Base-by-base conservation (phyloP, 2,113 vertebrate genomes). In the Tinamus guttatus region DNA sequence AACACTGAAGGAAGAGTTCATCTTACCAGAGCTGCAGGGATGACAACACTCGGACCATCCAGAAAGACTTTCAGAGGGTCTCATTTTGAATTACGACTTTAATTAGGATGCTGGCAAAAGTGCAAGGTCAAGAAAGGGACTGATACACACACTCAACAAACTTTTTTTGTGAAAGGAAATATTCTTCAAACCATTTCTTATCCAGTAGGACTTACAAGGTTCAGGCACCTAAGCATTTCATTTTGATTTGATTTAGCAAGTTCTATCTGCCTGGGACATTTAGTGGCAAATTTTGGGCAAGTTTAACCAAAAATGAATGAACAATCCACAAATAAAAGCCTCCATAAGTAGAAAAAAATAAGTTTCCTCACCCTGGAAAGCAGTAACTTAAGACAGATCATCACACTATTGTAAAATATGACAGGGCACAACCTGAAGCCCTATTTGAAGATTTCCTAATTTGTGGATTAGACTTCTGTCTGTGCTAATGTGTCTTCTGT, bases 141-240 rank as follows among this genome's bases (percentile, higher is more conserved):
- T 30, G 75, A n/a, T 62, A 77, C 3, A 13, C 27, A 51, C n/a
- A 25, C n/a, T 18, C 63, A 74, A 87, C 63, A 69, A 87, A 30
- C 28, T 7, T 4, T 43, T 30, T 43, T 81, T 81, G 52, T 78
- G 8, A 18, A 76, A 52, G 45, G 56, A 85, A 49, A 89, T 49
- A 45, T 9, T 64, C 43, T 73, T 69, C 49, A 89, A 93, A 93
- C 87, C 70, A 95, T 83, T 93, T 87, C 82, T 95, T 78, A 90
- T 77, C 10, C 11, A 62, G 47, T 9, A 34, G 36, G 22, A 85
- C 43, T 79, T 89, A 65, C 0, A 45, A 84, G 25, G 21, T 89
- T 68, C 54, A 89, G 67, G 85, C 34, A 89, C 54, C 11, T 8
- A n/a, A 47, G 22, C 69, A 63, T 87, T 59, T 34, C 60, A 47